Base-by-base conservation (phyloP, 2,797 vertebrate genomes). In the Chloroceryle inda region DNA sequence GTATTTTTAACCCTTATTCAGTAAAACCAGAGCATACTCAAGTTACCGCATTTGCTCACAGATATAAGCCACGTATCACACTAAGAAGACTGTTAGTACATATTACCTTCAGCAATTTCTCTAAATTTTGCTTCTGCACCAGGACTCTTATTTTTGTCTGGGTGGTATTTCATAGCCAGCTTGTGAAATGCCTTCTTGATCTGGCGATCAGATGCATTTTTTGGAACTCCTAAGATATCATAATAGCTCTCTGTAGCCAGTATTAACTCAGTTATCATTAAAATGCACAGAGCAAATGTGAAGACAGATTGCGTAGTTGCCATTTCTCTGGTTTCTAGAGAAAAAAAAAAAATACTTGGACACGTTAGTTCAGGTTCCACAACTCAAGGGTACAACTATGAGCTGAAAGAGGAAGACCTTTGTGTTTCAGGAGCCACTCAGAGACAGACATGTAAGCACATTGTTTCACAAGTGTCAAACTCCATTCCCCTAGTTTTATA, bases 141-240 rank as follows among this genome's bases (percentile, higher is more conserved):
- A 12, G 99, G 98, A 90, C 98, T 98, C 98, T 99, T 99, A 97
- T 99, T 99, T 97, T 99, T 98, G 98, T 99, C 99, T 3, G 99
- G 99, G 50, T 99, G 99, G 95, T 99, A 99, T 93, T 99, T 99
- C 97, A 99, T 99, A 52, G 99, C 99, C 91, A 99, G 96, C 69
- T 99, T 99, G 64, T 99, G 99, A 97, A 99, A 99, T 5, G 99
- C 99, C 93, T 99, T 99, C 97, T 99, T 99, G 95, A 99, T 99
- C 95, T 99, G 99, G 27, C 99, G 99, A 38, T 99, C 99, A 14
- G 99, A 98, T 42, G 99, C 99, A 22, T 98, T 99, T 98, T 97
- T 99, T 45, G 99, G 98, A 87, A 99, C 98, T 82, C 99, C 99
- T 83, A 99, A 98, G 33, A 99, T 98, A 78, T 99, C 99, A 82